These are phyloP conservation scores for Drosophila recens DNA, from an alignment of 2,888 invertebrate species.

Conservation along the genomic window DNA sequence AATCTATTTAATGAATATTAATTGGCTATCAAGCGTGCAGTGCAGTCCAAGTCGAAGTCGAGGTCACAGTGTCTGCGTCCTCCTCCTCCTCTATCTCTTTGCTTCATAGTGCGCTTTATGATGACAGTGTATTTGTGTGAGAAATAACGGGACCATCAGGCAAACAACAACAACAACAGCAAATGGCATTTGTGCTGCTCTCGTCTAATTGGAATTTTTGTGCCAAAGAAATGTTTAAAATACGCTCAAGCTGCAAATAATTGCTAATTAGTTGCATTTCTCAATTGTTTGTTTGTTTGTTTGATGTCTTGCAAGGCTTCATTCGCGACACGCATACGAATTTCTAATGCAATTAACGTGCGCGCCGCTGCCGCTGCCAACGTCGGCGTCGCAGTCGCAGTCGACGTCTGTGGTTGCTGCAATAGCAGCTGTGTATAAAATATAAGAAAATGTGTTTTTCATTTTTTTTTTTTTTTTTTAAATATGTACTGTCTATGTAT, in stretches of 20 bases:
- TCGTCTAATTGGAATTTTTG: conserved; percentile 72
- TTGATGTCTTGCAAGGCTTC: conserved; percentile 64
- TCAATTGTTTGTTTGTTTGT: conserved; percentile 34
- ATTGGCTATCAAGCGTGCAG: conserved; percentile 68
- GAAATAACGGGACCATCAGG: conserved; percentile 70
- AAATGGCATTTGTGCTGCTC: conserved; percentile 61
- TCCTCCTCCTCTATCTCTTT: not conserved
- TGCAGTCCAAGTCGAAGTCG: conserved; percentile 53
- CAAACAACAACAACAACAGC: conserved; percentile 46
- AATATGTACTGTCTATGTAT: conserved; percentile 8
- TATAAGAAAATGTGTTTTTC: conserved; percentile 39
- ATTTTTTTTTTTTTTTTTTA: not conserved
- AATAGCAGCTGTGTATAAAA: conserved; percentile 46
- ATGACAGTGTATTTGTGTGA: conserved; percentile 43
- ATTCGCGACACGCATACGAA: conserved; percentile 71
- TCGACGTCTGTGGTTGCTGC: conserved; percentile 27
- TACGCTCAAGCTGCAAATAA: conserved; percentile 65
- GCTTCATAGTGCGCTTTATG: conserved; percentile 13
- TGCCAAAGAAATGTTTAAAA: conserved; percentile 64
- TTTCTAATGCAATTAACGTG: conserved; percentile 78
- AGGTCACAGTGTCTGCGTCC: conserved; percentile 51
- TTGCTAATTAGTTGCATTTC: conserved; percentile 70
- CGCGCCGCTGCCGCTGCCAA: conserved; percentile 34
- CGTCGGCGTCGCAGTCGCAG: not conserved
- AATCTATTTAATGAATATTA: conserved; percentile 76